Evolutionary conservation across 2,888 invertebrate species (phyloP), one percentile per base, ranked within the genome.

Genomic region (Drosophila nigritarsus): DNA sequence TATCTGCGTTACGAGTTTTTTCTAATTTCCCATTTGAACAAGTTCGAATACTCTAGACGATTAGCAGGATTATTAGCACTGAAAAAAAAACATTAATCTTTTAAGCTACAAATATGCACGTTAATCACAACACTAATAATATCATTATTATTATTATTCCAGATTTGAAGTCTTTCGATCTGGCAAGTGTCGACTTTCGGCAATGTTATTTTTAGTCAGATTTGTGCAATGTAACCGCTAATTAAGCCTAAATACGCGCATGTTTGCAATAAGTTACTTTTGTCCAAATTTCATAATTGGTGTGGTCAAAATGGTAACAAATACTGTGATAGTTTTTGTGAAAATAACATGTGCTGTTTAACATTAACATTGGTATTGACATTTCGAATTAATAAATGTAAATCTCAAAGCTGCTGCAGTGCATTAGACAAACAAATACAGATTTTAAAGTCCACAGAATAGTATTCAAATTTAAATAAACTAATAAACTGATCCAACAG

Each of bases 381-480:
- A 53, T 36, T 18, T 6, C 2, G 13, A 5, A 55, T 13, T 55
- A 38, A 20, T 8, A 29, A 40, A n/a, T 55, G n/a, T 3, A 1
- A 29, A 38, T 36, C 18, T 36, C 3, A 40, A 38, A 3, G n/a
- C n/a, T 2, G 8, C 8, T 8, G 29, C 40, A 55, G 7, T 24
- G 18, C n/a, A 5, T 29, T 15, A 5, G 4, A 5, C 42, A 24
- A 58, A 48, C 1, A 18, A 42, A 27, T n/a, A 8, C 18, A 8
- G 5, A n/a, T 36, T 50, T 29, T 4, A n/a, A 49, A 60, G 49
- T 20, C 18, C 8, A 3, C 8, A 34, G 24, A 24, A 5, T 5
- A 30, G n/a, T n/a, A 55, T 20, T 38, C 20, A 50, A 51, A 59
- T 49, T 34, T 11, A 20, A n/a, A 51, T 51, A 68, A 51, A 32